Evolutionary conservation across 92 coral and sea anemone genomes (phyloP), one percentile per base, ranked within the genome.

Genomic region (Porites evermanni): DNA sequence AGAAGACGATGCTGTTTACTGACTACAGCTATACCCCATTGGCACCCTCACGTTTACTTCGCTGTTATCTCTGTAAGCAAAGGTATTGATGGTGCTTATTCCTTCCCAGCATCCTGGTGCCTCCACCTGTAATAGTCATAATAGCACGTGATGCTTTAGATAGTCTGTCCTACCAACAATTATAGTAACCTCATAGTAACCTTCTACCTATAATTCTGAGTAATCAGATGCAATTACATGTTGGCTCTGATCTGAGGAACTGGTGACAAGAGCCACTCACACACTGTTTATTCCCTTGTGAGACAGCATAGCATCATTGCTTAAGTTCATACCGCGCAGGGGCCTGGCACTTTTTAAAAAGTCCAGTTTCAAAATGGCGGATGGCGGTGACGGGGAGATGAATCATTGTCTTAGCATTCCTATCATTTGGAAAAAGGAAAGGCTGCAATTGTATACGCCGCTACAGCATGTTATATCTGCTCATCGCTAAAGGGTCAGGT

Each of bases 381-480:
- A 23, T 23, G 24, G 24, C 24, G 1, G 0, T 23, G 24, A 23
- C 1, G 24, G 24, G 24, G 24, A 23, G 24, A 23, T 23, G 24
- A 23, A 23, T 23, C 24, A 23, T 23, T 1, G n/a, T n/a, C n/a
- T n/a, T n/a, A n/a, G n/a, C n/a, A n/a, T n/a, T n/a, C n/a, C n/a
- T 4, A 32, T 47, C 29, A 63, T 72, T 74, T 84, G 21, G 81
- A 84, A 59, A 84, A 74, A 60, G 64, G 81, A 84, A 84, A 63
- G 73, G 74, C 38, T 24, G 80, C 88, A 84, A 73, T 84, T 72
- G 88, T 84, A 7, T 84, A 84, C 69, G 61, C 87, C 13, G 56
- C 86, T 19, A 70, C 86, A 64, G 63, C 75, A 47, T 19, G 79
- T 66, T 71, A 52, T 75, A 70, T 82, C 75, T 80, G 64, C 52